phyloP scores from a whole-genome alignment of 2,797 vertebrate genomes.

The Neosilurus hyrtlii region DNA sequence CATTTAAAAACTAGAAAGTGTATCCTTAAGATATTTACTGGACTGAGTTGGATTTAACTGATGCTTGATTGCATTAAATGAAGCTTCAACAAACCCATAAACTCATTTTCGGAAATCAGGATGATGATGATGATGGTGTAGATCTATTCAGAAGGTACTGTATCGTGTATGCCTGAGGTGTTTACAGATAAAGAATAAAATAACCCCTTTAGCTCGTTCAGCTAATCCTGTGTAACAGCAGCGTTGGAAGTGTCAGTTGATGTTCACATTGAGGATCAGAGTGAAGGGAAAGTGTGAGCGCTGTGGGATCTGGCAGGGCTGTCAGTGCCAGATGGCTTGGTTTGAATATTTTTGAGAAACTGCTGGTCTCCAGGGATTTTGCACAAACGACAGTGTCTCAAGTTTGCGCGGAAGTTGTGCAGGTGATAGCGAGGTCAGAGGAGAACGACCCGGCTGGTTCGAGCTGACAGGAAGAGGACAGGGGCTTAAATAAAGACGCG shows the following conservation, averaged over 20 bases:
- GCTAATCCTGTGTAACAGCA: not conserved
- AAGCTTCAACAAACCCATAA: not conserved
- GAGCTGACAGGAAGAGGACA: not conserved
- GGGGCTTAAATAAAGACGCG: not conserved
- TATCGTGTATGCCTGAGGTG: not conserved
- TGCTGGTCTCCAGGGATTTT: constrained; percentile 8
- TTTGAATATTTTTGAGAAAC: constrained; percentile 1
- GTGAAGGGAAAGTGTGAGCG: not conserved
- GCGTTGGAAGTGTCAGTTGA: not conserved
- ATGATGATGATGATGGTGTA: too few species aligned
- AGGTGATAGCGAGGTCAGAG: not conserved
- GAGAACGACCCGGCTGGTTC: not conserved
- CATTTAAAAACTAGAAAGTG: not conserved
- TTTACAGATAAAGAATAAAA: not conserved
- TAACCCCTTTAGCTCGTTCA: not conserved
- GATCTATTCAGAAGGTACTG: not conserved
- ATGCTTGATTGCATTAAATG: not conserved
- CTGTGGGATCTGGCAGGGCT: constrained; percentile 2
- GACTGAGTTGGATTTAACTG: not conserved
- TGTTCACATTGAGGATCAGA: not conserved
- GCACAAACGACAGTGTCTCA: not conserved
- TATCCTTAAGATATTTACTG: not conserved
- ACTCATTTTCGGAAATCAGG: not conserved
- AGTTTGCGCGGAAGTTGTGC: not conserved
- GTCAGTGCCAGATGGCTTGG: not conserved